Percentiles rank a stretch among this genome's conserved stretches.
phyloP scores from a whole-genome alignment of 2,888 invertebrate genomes.

The Himalopsyche kuldschensis region DNA sequence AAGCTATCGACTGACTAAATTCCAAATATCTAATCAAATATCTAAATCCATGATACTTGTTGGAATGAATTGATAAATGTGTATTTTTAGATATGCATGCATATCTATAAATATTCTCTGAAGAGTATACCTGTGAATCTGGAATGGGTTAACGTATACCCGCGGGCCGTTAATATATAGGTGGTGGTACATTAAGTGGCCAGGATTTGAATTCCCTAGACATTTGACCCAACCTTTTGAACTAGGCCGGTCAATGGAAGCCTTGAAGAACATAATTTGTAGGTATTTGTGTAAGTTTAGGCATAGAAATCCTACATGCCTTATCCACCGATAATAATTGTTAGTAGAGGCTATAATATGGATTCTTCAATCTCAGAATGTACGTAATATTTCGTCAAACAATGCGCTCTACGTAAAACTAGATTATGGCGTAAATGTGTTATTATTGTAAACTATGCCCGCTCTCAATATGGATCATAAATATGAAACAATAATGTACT shows the following conservation, averaged over 20 bases:
- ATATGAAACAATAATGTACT: no score
- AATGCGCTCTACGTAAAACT: no score
- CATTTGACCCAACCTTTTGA: conserved; percentile 28
- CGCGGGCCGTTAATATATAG: conserved; percentile 17
- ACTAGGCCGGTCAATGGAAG: conserved; percentile 23
- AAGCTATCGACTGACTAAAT: no score
- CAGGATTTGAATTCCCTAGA: conserved; percentile 28
- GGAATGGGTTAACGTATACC: neutral
- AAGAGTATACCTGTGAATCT: neutral
- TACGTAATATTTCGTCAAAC: no score
- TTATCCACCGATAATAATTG: neutral
- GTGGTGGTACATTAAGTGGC: conserved; percentile 29
- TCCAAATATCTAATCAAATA: no score
- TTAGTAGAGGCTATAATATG: neutral
- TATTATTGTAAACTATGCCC: no score
- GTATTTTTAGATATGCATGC: neutral
- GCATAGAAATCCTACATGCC: neutral
- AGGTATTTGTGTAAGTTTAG: neutral
- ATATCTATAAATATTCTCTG: neutral
- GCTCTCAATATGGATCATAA: no score
- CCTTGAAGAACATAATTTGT: conserved; percentile 13
- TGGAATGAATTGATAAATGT: neutral
- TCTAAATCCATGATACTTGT: neutral
- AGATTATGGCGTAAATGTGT: no score
- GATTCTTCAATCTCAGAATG: neutral